Conservation (phyloP, 2,797 vertebrate genomes). For the Adrianichthys oophorus region DNA sequence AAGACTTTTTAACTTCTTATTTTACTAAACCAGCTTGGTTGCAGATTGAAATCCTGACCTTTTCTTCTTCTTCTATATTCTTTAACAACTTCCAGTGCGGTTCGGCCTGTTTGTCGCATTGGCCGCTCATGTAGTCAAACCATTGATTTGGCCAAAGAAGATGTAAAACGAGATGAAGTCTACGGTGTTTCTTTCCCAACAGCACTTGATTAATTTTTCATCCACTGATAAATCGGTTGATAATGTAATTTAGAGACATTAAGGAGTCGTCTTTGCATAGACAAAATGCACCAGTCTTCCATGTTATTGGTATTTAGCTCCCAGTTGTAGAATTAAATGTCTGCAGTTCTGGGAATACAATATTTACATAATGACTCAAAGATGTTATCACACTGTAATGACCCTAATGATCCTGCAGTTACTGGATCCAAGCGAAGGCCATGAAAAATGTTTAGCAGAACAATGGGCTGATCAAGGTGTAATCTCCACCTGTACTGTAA, state of each 20-base stretch:
- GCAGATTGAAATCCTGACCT: too few species aligned
- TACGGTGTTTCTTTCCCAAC: slow-evolving; percentile 16
- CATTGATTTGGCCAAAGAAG: slow-evolving; percentile 1
- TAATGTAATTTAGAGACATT: slow-evolving; percentile 10
- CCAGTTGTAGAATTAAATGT: slow-evolving; percentile 11
- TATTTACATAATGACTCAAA: slow-evolving; percentile 44
- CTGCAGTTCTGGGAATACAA: slow-evolving; percentile 12
- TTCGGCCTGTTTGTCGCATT: too few species aligned
- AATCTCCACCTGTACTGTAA: background rate
- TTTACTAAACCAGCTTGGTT: too few species aligned
- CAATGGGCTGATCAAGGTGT: slow-evolving; percentile 3
- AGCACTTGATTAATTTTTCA: slow-evolving; percentile 33
- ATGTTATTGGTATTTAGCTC: slow-evolving; percentile 3
- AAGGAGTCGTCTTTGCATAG: slow-evolving; percentile 1
- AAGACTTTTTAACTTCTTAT: too few species aligned
- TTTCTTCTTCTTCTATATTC: too few species aligned
- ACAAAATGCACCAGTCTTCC: background rate
- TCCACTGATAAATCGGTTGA: slow-evolving; percentile 2
- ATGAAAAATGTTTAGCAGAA: slow-evolving; percentile 3
- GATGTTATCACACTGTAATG: slow-evolving; percentile 32
- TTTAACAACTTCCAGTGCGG: too few species aligned
- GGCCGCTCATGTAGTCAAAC: too few species aligned
- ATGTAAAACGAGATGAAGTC: slow-evolving; percentile 15
- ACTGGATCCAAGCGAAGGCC: slow-evolving; percentile 9
- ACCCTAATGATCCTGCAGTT: slow-evolving; percentile 31